Percentiles rank a stretch among this genome's conserved stretches.
These are phyloP conservation scores for Pteria penguin DNA, from an alignment of 2,888 invertebrate species.

Conservation along the genomic window DNA sequence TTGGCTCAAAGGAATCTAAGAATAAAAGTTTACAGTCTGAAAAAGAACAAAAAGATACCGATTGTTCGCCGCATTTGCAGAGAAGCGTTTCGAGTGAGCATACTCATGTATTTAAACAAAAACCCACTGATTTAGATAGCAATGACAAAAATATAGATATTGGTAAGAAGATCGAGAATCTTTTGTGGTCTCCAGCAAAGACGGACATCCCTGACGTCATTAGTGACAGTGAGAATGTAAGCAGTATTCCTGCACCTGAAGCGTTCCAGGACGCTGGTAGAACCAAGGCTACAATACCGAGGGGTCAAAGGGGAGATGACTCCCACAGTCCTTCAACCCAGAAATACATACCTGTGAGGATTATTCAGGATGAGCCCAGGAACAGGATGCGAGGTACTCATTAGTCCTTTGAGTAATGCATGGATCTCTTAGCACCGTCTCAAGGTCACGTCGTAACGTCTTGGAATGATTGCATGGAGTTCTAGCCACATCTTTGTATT, in stretches of 20 bases:
- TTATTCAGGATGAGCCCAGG: no score
- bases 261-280: constrained; percentile 24
- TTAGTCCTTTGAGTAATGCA: no score
- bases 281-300: no score
- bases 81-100: not conserved
- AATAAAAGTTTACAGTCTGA: not conserved
- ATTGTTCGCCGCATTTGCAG: not conserved
- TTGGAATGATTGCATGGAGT: no score
- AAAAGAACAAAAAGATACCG: not conserved
- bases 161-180: constrained; percentile 17
- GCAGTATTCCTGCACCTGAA: constrained; percentile 19
- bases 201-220: not conserved
- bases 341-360: no score
- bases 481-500: no score
- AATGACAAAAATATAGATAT: constrained; percentile 6
- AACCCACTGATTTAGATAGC: not conserved
- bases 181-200: constrained; percentile 20
- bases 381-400: no score
- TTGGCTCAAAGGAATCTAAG: constrained; percentile 17
- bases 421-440: no score
- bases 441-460: no score
- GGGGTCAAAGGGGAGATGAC: no score
- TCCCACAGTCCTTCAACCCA: no score
- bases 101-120: not conserved
- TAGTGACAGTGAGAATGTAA: constrained; percentile 12